A percentile compares a stretch with the other conserved stretches of the same genome.
phyloP scores from a whole-genome alignment of 2,797 vertebrate species.

The Epinephelus coioides region DNA sequence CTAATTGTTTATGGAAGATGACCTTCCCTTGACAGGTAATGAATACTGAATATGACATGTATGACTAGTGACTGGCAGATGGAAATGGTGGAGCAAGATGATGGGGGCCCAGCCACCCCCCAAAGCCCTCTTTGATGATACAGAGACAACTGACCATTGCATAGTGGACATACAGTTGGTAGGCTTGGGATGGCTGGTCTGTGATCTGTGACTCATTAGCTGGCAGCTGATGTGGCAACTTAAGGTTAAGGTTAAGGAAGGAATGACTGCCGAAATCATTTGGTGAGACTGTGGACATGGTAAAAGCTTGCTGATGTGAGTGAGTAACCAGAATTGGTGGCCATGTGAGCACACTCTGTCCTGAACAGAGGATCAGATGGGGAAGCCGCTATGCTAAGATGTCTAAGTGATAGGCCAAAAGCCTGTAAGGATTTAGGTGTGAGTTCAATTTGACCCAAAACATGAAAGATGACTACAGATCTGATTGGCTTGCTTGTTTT shows the following conservation, averaged over 20 bases:
- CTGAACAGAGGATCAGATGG: constrained; percentile 1
- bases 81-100: background rate
- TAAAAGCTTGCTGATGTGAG: background rate
- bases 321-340: background rate
- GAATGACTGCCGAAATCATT: background rate
- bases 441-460: background rate
- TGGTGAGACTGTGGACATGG: background rate
- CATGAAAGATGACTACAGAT: background rate
- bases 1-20: background rate
- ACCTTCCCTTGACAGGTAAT: background rate
- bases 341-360: background rate
- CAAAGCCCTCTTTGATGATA: background rate
- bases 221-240: background rate
- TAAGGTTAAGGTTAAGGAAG: background rate
- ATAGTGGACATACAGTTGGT: background rate
- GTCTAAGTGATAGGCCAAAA: no score
- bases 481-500: background rate
- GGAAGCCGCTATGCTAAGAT: background rate
- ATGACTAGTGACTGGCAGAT: background rate
- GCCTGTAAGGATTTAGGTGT: background rate
- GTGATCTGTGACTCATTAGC: background rate
- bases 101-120: background rate
- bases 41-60: no score
- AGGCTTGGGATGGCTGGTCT: background rate
- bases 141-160: background rate